Evolutionary conservation across 1,140 invertebrate genomes (phyloP), one percentile per base, ranked within the genome.

Genomic region (Theocolax elegans): DNA sequence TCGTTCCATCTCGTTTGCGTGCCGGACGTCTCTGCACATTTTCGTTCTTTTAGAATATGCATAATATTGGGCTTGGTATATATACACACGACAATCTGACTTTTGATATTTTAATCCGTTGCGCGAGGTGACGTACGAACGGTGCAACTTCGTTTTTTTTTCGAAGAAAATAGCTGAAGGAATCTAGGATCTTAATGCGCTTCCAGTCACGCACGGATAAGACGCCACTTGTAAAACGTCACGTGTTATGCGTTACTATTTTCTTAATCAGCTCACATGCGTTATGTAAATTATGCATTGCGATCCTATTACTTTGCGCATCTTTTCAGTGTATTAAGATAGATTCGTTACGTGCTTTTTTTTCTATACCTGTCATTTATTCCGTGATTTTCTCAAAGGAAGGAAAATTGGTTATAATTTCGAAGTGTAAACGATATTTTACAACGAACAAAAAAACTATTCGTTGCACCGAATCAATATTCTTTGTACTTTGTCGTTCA

Each of bases 81-180:
- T n/a, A 48, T 48, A 21, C 23, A 21, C 44, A 21, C 23, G 19
- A 21, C 44, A 48, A 13, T 29, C n/a, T n/a, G 27, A 72, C 74
- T 75, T 80, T 76, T 80, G 80, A 80, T 81, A 81, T 82, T 82
- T 79, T 80, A 79, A 82, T 82, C 75, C 78, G 63, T 72, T 56
- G 58, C 7, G 53, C 67, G 69, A 76, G n/a, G 44, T 74, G 76
- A 81, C 79, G 71, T 56, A 63, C 65, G 67, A 72, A 62, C 67
- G 48, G 7, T 51, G 21, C 23, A 27, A 23, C 23, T 1, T 3
- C 4, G 15, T 44, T 44, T 27, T 46, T 46, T n/a, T 42, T 8
- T 42, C 4, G 12, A n/a, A n/a, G 29, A 0, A 25, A 25, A 59
- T 23, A 59, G 21, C 35, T 23, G 2, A 59, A 23, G 3, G 38